Conservation (phyloP, 2,888 invertebrate genomes). For the Vannuccia rotundouncinata region DNA sequence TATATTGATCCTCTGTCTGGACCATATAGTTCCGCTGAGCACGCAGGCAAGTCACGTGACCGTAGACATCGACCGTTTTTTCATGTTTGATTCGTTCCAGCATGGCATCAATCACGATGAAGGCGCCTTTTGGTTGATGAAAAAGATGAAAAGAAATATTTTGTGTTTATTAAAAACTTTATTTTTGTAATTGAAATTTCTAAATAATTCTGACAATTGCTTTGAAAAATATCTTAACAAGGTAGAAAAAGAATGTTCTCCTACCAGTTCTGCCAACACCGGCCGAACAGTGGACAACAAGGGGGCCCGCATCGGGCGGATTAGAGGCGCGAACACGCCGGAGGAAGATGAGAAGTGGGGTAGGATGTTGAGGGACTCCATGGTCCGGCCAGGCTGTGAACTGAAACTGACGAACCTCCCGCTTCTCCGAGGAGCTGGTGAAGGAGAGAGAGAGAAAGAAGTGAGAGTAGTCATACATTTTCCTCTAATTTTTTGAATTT, state of each 20-base stretch:
- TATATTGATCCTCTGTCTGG: constrained; percentile 93
- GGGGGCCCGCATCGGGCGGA: constrained; percentile 82
- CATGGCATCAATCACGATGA: constrained; percentile 98
- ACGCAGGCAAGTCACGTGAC: constrained; percentile 91
- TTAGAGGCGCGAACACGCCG: constrained; percentile 68
- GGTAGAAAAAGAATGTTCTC: not conserved
- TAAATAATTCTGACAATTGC: not conserved
- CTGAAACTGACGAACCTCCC: constrained; percentile 92
- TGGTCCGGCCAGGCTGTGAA: constrained; percentile 99
- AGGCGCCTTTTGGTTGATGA: constrained; percentile 66
- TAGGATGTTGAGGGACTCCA: constrained; percentile 94
- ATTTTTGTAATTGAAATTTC: not conserved
- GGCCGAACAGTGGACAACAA: constrained; percentile 81
- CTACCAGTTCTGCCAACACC: constrained; percentile 81
- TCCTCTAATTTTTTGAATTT: too few species aligned
- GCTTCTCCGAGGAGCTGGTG: constrained; percentile 54
- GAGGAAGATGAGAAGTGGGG: constrained; percentile 92
- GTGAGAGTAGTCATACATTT: too few species aligned
- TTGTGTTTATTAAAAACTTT: not conserved
- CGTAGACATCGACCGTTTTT: constrained; percentile 95
- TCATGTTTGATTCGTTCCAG: constrained; percentile 91
- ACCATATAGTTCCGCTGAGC: constrained; percentile 99
- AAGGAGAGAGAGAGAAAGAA: not conserved
- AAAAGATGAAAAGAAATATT: not conserved
- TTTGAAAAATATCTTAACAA: not conserved